Percentiles rank a stretch among this genome's conserved stretches.
These are phyloP conservation scores for Dinothrombium tinctorium DNA, from an alignment of 1,140 invertebrate species.

Conservation along the genomic window DNA sequence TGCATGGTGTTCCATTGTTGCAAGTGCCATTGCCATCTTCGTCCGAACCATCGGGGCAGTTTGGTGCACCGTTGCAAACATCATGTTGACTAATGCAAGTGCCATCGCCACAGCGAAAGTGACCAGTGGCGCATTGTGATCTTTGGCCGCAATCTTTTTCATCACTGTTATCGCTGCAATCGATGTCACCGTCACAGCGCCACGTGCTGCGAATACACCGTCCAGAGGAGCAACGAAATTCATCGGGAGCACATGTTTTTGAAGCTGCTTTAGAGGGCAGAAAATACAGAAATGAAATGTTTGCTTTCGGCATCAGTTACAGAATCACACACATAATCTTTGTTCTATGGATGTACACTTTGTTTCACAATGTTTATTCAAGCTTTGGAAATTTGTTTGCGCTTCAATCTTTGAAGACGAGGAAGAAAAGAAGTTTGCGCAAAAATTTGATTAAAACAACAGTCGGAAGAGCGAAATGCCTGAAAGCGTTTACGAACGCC, in stretches of 20 bases:
- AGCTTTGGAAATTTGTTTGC: too few relatives aligned
- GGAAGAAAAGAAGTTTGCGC: too few relatives aligned
- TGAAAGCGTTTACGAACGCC: too few relatives aligned
- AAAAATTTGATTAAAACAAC: too few relatives aligned
- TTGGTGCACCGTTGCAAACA: slow-evolving; percentile 14
- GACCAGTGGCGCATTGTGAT: slow-evolving; percentile 22
- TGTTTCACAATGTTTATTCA: too few relatives aligned
- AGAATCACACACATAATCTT: too few relatives aligned
- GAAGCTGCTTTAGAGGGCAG: not conserved
- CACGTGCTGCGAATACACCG: slow-evolving; percentile 29
- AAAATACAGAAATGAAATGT: not conserved
- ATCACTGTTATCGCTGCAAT: slow-evolving; percentile 24
- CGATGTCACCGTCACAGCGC: slow-evolving; percentile 26
- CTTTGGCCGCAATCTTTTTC: slow-evolving; percentile 20
- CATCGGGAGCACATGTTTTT: slow-evolving; percentile 11
- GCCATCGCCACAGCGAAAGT: slow-evolving; percentile 42
- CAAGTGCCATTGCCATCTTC: slow-evolving; percentile 16
- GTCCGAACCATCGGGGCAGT: slow-evolving; percentile 18
- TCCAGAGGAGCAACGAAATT: slow-evolving; percentile 31
- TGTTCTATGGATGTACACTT: too few relatives aligned
- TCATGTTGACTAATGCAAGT: slow-evolving; percentile 27
- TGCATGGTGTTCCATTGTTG: slow-evolving; percentile 15
- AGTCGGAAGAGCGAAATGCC: too few relatives aligned
- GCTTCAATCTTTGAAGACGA: too few relatives aligned
- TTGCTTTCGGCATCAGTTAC: too few relatives aligned